These are phyloP conservation scores for Agriopis leucophaearia DNA, from an alignment of 2,888 invertebrate species.

Conservation along the genomic window DNA sequence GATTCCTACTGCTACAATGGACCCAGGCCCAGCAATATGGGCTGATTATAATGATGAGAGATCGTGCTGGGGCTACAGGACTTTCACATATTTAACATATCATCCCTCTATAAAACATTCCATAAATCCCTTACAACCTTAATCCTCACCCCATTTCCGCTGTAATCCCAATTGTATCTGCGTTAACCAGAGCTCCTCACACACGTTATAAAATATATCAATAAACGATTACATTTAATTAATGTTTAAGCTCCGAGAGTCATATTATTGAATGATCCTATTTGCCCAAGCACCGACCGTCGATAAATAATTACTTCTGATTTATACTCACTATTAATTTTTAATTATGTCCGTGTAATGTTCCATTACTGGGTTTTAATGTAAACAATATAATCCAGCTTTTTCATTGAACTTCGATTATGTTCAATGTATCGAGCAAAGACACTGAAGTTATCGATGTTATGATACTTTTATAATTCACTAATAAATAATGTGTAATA, in stretches of 20 bases:
- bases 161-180: slow-evolving; percentile 27
- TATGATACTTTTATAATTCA: slow-evolving; percentile 53
- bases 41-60: neutral
- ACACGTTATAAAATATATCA: slow-evolving; percentile 44
- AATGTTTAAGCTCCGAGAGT: slow-evolving; percentile 48
- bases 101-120: neutral
- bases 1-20: too few species aligned
- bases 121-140: slow-evolving; percentile 18
- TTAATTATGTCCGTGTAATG: slow-evolving; percentile 60
- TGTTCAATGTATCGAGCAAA: slow-evolving; percentile 53
- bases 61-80: neutral
- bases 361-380: slow-evolving; percentile 52
- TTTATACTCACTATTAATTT: slow-evolving; percentile 64
- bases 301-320: slow-evolving; percentile 56
- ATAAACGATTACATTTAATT: slow-evolving; percentile 50
- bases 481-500: slow-evolving; percentile 43
- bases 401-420: slow-evolving; percentile 48
- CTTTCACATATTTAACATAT: neutral
- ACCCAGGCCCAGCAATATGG: neutral
- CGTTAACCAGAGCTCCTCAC: slow-evolving; percentile 3
- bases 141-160: slow-evolving; percentile 21
- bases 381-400: slow-evolving; percentile 38
- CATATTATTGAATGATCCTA: slow-evolving; percentile 57
- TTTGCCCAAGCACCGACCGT: slow-evolving; percentile 49
- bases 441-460: slow-evolving; percentile 54